These are phyloP conservation scores for Umimayanthus chanpuru DNA, from an alignment of 92 coral and sea anemone genomes.

Conservation along the genomic window DNA sequence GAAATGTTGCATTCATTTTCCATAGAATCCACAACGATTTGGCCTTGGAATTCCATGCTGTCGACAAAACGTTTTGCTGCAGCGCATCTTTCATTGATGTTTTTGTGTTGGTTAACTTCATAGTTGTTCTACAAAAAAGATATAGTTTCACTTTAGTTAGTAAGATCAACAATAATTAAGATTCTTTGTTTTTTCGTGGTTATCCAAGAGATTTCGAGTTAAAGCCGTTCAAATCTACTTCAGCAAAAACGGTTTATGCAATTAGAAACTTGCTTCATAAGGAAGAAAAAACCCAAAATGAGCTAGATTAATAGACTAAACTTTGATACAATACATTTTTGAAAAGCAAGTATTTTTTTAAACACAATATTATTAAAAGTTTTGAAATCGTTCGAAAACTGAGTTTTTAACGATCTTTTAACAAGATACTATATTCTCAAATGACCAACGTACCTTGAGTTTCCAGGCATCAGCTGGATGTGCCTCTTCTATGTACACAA, in stretches of 20 bases:
- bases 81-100: slow-evolving; percentile 25
- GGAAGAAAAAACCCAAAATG: neutral
- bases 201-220: too few relatives aligned
- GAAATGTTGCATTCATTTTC: slow-evolving; percentile 64
- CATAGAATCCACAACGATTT: slow-evolving; percentile 62
- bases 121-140: slow-evolving; percentile 26
- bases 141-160: neutral
- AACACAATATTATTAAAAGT: too few relatives aligned
- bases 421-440: neutral
- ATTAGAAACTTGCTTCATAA: neutral
- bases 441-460: slow-evolving; percentile 37
- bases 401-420: too few relatives aligned
- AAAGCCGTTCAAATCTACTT: neutral
- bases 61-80: slow-evolving; percentile 9
- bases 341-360: too few relatives aligned
- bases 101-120: slow-evolving; percentile 14
- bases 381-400: too few relatives aligned
- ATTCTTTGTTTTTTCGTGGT: too few relatives aligned
- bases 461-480: slow-evolving; percentile 54
- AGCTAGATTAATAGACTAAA: too few relatives aligned
- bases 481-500: slow-evolving; percentile 56
- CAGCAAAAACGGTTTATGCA: neutral
- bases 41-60: neutral
- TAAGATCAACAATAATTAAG: too few relatives aligned
- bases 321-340: too few relatives aligned